Conservation (phyloP, 53 echinoderm and acorn worm genomes). For the Zoroaster sp. region DNA sequence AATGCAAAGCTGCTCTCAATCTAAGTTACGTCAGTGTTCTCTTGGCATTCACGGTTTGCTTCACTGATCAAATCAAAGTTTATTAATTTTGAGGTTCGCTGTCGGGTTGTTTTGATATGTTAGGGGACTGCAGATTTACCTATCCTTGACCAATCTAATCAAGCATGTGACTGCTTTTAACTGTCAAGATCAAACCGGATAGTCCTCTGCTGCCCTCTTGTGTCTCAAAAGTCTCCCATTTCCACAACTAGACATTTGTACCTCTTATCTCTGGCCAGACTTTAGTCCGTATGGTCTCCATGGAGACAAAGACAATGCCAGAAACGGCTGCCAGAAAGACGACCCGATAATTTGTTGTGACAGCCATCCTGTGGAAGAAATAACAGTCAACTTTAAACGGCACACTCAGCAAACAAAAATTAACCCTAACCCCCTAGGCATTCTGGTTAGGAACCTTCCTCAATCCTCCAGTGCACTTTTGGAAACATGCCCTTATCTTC, state of each 20-base stretch:
- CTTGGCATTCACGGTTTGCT: too few relatives aligned
- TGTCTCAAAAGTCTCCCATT: not conserved
- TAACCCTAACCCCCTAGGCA: too few relatives aligned
- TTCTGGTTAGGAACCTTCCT: too few relatives aligned
- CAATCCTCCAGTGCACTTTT: too few relatives aligned
- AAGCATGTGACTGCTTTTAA: not conserved
- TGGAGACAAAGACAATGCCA: conserved; percentile 67
- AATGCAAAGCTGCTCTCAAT: too few relatives aligned
- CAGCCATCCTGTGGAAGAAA: conserved; percentile 73
- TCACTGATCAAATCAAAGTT: too few relatives aligned
- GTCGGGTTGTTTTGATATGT: not conserved
- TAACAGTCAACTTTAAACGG: too few relatives aligned
- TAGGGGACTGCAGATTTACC: not conserved
- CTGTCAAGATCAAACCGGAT: not conserved
- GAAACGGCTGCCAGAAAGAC: conserved; percentile 79
- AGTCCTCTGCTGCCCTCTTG: not conserved
- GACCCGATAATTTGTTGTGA: conserved; percentile 77
- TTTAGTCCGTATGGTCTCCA: conserved; percentile 77
- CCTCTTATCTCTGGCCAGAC: conserved; percentile 98
- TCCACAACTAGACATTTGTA: not conserved
- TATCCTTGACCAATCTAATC: not conserved
- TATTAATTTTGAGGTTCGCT: not conserved
- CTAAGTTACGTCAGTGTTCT: too few relatives aligned
- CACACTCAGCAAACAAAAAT: too few relatives aligned
- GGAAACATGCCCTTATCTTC: too few relatives aligned